phyloP scores from a whole-genome alignment of 2,888 invertebrate species.

The Diloba caeruleocephala region DNA sequence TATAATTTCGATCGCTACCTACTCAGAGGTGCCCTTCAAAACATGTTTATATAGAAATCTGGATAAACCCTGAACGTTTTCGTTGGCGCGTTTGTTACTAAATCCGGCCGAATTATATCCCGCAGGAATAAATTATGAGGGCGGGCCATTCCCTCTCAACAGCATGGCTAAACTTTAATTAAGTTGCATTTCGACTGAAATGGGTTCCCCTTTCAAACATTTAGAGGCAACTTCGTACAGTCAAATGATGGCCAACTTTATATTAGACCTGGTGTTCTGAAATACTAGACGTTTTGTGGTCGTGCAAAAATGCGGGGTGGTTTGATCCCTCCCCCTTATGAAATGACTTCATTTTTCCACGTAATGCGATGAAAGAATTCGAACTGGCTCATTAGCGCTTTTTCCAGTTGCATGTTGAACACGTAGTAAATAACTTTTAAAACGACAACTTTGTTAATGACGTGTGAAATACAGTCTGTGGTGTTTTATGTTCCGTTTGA shows the following conservation, averaged over 20 bases:
- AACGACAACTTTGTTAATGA: conserved; percentile 62
- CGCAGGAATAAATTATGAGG: conserved; percentile 84
- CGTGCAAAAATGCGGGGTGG: conserved; percentile 65
- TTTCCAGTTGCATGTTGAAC: conserved; percentile 62
- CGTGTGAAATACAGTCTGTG: conserved; percentile 62
- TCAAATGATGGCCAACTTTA: conserved; percentile 67
- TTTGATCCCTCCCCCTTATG: conserved; percentile 35
- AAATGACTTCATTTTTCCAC: conserved; percentile 72
- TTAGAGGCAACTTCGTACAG: conserved; percentile 68
- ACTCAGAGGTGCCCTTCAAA: conserved; percentile 28
- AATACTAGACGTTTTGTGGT: conserved; percentile 60
- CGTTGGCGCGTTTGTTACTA: conserved; percentile 75
- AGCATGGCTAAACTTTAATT: conserved; percentile 82
- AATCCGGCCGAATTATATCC: conserved; percentile 82
- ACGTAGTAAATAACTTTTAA: conserved; percentile 60
- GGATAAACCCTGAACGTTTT: conserved; percentile 73
- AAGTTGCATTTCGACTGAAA: conserved; percentile 82
- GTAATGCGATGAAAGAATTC: conserved; percentile 62
- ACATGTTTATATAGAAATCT: conserved; percentile 59
- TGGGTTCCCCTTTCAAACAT: conserved; percentile 80
- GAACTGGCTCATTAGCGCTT: conserved; percentile 57
- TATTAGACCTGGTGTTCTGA: conserved; percentile 49
- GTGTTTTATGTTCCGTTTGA: conserved; percentile 54
- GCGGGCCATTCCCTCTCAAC: conserved; percentile 78
- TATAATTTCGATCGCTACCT: conserved; percentile 39